phyloP scores from a whole-genome alignment of 2,888 invertebrate species.

The Meiosimyza decipiens region DNA sequence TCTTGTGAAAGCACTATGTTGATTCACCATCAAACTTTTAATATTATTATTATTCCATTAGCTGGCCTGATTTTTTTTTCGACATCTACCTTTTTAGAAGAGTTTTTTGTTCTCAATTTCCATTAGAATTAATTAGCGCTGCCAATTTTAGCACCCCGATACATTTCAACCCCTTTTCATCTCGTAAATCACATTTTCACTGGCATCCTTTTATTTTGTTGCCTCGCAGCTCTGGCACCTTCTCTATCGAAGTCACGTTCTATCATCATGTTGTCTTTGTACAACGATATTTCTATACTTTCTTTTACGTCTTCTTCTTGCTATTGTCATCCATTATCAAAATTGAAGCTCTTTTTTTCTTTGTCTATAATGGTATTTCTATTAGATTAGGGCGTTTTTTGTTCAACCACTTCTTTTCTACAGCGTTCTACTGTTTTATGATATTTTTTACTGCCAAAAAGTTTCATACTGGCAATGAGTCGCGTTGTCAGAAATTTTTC shows the following conservation, averaged over 20 bases:
- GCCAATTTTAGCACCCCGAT: not conserved
- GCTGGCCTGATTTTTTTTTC: not conserved
- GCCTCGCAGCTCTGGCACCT: not conserved
- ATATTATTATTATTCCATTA: conserved; percentile 2
- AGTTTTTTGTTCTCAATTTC: not conserved
- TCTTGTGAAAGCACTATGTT: too few relatives aligned
- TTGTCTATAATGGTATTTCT: not conserved
- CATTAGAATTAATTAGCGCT: conserved; percentile 9
- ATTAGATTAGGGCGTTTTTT: conserved; percentile 10
- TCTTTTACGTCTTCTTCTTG: too few relatives aligned
- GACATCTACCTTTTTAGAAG: not conserved
- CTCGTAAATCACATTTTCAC: not conserved
- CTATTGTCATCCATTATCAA: not conserved
- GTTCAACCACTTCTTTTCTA: not conserved
- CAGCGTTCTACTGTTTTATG: not conserved
- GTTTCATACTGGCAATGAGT: not conserved
- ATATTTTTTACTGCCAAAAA: not conserved
- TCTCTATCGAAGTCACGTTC: not conserved
- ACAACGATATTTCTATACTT: too few relatives aligned
- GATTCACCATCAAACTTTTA: not conserved
- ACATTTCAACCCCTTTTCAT: not conserved
- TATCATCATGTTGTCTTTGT: not conserved
- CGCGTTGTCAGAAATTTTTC: not conserved
- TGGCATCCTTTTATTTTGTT: not conserved
- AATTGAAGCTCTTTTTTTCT: not conserved